Percentiles rank a stretch among this genome's conserved stretches.
Evolutionary conservation across 2,113 vertebrate species (phyloP).

Genomic region (Sturnira hondurensis): DNA sequence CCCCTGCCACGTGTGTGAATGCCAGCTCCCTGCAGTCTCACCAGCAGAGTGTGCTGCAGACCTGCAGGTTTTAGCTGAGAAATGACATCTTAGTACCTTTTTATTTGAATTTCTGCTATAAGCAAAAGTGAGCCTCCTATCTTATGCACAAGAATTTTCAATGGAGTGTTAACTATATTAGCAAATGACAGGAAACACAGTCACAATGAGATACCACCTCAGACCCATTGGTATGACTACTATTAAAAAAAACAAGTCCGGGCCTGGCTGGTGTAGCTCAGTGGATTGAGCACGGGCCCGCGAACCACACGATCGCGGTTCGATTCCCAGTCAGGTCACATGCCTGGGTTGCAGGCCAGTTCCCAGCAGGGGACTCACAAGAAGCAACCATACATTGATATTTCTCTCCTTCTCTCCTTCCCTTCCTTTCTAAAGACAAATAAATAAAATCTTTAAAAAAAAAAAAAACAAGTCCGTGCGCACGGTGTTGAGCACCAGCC

Average conservation of each 20-base stretch:
- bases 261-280: too few species aligned
- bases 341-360: too few species aligned
- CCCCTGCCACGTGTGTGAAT: neutral
- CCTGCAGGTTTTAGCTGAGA: neutral
- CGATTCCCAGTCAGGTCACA: too few species aligned
- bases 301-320: too few species aligned
- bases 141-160: neutral
- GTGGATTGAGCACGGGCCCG: too few species aligned
- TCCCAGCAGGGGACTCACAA: too few species aligned
- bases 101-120: neutral
- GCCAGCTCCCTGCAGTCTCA: neutral
- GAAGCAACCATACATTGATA: too few species aligned
- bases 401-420: too few species aligned
- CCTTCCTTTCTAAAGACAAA: too few species aligned
- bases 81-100: neutral
- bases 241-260: neutral
- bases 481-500: too few species aligned
- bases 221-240: neutral
- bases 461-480: neutral
- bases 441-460: neutral
- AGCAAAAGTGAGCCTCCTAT: neutral
- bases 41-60: neutral
- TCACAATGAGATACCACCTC: neutral
- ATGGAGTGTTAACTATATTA: neutral
- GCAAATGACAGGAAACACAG: neutral